These are phyloP conservation scores for Drosophila nr. medialis DNA, from an alignment of 2,888 invertebrate genomes.

Conservation along the genomic window DNA sequence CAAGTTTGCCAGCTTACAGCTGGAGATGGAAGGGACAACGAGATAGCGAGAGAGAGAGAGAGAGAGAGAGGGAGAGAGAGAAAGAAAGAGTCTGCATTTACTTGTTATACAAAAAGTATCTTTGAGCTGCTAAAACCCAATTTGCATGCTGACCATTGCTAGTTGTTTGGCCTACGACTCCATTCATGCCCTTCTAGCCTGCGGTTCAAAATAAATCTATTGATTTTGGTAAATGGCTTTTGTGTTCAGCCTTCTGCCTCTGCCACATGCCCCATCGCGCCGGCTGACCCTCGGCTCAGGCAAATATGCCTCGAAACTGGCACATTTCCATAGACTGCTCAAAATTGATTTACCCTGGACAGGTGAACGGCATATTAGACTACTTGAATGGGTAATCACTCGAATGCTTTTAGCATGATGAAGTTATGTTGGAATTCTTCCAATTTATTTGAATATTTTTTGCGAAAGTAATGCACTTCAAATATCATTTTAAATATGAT, in stretches of 20 bases:
- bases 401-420: background rate
- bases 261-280: background rate
- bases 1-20: slow-evolving; percentile 26
- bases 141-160: slow-evolving; percentile 27
- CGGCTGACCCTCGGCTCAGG: slow-evolving; percentile 2
- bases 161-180: slow-evolving; percentile 8
- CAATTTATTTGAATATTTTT: background rate
- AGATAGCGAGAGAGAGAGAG: background rate
- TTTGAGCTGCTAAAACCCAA: slow-evolving; percentile 29
- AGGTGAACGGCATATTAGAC: slow-evolving; percentile 9
- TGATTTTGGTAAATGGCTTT: slow-evolving; percentile 76
- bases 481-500: background rate
- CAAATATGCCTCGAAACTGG: slow-evolving; percentile 52
- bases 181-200: slow-evolving; percentile 39
- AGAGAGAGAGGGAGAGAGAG: background rate
- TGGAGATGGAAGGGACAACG: background rate
- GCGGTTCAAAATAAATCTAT: slow-evolving; percentile 73
- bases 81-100: background rate
- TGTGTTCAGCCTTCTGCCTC: slow-evolving; percentile 28
- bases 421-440: background rate
- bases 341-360: slow-evolving; percentile 29
- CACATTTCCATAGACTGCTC: slow-evolving; percentile 44
- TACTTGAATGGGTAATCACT: slow-evolving; percentile 10
- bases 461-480: background rate
- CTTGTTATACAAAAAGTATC: slow-evolving; percentile 13